Base-by-base conservation (phyloP, 2,113 vertebrate genomes). In the Rhipidura dahli region DNA sequence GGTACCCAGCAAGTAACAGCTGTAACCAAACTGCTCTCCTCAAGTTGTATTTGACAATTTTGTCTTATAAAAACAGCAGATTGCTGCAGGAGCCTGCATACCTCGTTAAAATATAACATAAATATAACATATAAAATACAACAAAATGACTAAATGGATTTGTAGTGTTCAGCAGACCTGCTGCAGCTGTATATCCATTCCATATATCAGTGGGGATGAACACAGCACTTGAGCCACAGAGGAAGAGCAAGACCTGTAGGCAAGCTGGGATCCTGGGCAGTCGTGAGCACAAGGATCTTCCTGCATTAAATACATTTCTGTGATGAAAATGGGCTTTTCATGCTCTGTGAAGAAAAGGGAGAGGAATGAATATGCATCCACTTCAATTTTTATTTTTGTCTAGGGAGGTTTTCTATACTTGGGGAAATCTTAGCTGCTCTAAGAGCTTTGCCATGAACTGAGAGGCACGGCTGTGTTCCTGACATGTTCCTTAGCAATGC, bases 401-500 rank as follows among this genome's bases (percentile, higher is more conserved):
- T 44, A 11, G 47, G 64, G n/a, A 70, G 23, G 6, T 47, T 84
- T 87, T 63, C 37, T 82, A 0, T 1, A 16, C 30, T 37, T 60
- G 11, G 19, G 40, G 70, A 53, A 45, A 37, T n/a, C 68, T 80
- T 59, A 30, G 33, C 33, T n/a, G 23, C 42, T 75, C 44, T 16
- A 30, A 28, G 78, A 54, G 50, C 53, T 56, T 63, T 70, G 30
- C 21, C 35, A n/a, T 49, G 20, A 51, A 7, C 11, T 65, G 35
- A 80, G 53, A 53, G 44, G 15, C 40, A 27, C 2, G 12, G 21
- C 24, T 26, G 18, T 20, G 4, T 83, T 89, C 61, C 57, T 87
- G 57, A 31, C 1, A 1, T 0, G 3, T 37, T 89, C 18, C 44
- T 72, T 2, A 60, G 53, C 33, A 31, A 2, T 26, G 3, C 2